phyloP scores from a whole-genome alignment of 2,888 invertebrate species.

The Folsomia candida region DNA sequence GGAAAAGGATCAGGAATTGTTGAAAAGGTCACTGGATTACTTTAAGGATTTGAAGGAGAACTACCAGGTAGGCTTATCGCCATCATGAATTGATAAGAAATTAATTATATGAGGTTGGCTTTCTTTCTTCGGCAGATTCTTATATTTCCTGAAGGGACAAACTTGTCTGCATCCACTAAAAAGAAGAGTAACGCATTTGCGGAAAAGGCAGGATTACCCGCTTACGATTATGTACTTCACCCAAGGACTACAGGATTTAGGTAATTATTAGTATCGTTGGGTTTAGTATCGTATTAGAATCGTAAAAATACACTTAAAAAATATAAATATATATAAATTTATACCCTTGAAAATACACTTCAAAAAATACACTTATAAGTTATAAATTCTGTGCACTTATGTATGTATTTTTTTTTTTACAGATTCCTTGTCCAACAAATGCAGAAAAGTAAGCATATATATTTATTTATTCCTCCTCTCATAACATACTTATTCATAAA shows the following conservation, averaged over 20 bases:
- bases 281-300: no score
- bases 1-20: constrained; percentile 68
- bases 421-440: neutral
- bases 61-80: constrained; percentile 57
- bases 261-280: no score
- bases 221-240: constrained; percentile 75
- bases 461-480: no score
- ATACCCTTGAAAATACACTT: no score
- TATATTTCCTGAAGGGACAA: constrained; percentile 84
- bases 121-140: constrained; percentile 61
- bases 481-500: no score
- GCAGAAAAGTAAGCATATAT: neutral
- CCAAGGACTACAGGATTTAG: constrained; percentile 77
- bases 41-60: constrained; percentile 66
- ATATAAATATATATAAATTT: no score
- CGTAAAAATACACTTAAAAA: no score
- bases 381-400: no score
- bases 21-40: constrained; percentile 70
- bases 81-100: neutral
- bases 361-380: no score
- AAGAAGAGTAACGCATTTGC: constrained; percentile 71
- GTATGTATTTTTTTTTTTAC: no score
- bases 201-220: constrained; percentile 60
- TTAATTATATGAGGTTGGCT: neutral
- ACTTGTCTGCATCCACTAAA: constrained; percentile 69